Conservation (phyloP, 2,113 vertebrate genomes). For the Lycaon pictus region DNA sequence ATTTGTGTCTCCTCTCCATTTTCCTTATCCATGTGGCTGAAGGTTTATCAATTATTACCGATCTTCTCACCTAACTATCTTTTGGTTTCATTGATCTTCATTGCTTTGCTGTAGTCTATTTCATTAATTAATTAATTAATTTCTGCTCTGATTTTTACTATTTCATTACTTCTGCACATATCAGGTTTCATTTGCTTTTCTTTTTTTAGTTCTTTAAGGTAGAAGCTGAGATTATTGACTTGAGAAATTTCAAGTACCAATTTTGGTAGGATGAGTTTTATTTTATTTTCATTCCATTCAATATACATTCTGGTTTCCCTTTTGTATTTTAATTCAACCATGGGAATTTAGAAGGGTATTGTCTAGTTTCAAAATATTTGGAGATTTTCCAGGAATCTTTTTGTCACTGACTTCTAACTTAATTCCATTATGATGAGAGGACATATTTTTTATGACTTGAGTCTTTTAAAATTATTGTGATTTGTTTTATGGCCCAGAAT, state of each 20-base stretch:
- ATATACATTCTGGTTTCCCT: slow-evolving; percentile 18
- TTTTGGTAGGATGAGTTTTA: not conserved
- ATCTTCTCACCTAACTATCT: not conserved
- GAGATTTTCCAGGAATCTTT: slow-evolving; percentile 59
- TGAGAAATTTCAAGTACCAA: not conserved
- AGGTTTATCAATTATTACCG: not conserved
- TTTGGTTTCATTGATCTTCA: not conserved
- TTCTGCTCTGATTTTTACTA: slow-evolving; percentile 31
- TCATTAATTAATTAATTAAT: slow-evolving; percentile 1
- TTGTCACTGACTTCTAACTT: slow-evolving; percentile 66
- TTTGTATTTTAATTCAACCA: slow-evolving; percentile 41
- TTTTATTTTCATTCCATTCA: slow-evolving; percentile 38
- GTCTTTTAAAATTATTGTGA: slow-evolving; percentile 56
- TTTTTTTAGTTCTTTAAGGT: slow-evolving; percentile 21
- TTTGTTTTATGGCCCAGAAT: slow-evolving; percentile 56
- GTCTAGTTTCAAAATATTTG: slow-evolving; percentile 62
- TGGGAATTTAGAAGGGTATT: slow-evolving; percentile 56
- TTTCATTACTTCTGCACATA: not conserved
- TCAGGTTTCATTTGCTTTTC: not conserved
- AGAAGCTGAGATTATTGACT: not conserved
- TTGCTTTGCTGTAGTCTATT: not conserved
- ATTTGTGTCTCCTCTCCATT: not conserved
- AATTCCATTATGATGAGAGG: slow-evolving; percentile 67
- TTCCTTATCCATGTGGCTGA: not conserved
- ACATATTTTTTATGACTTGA: slow-evolving; percentile 57